Percentiles rank a stretch among this genome's conserved stretches.
Conservation (phyloP, 2,888 invertebrate genomes). For the Mayetiola destructor region DNA sequence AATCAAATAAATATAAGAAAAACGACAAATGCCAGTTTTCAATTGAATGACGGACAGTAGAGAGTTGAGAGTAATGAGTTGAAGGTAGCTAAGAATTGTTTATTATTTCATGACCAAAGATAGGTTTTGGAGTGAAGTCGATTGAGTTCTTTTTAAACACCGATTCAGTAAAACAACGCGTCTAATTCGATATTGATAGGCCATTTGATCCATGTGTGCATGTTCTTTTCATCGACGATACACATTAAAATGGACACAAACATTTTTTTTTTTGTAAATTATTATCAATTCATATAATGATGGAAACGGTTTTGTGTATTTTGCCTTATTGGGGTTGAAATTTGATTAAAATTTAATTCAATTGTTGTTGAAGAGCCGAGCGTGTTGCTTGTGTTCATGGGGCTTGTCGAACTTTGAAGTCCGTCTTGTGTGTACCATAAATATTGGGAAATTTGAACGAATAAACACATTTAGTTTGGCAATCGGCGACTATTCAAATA, state of each 20-base stretch:
- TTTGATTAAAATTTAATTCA: constrained; percentile 12
- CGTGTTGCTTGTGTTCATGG: neutral
- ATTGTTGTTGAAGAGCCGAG: neutral
- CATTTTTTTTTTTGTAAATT: neutral
- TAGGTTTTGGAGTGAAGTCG: neutral
- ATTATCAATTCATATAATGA: neutral
- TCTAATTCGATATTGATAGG: neutral
- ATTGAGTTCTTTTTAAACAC: constrained; percentile 2
- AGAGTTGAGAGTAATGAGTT: too few species aligned
- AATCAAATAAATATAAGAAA: too few species aligned
- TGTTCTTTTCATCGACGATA: constrained; percentile 4
- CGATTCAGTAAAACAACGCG: neutral
- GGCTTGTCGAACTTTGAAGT: too few species aligned
- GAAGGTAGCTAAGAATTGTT: too few species aligned
- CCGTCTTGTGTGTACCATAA: neutral
- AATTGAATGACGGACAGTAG: too few species aligned
- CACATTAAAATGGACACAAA: neutral
- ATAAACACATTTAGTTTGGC: constrained; percentile 8
- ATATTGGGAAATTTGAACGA: constrained; percentile 10
- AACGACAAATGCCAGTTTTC: too few species aligned
- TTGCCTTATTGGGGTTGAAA: constrained; percentile 11
- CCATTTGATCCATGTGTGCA: constrained; percentile 10
- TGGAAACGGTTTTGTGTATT: neutral
- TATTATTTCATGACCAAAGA: neutral
- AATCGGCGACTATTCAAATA: too few species aligned